Percentiles rank a stretch among this genome's conserved stretches.
These are phyloP conservation scores for Dione juno DNA, from an alignment of 2,888 invertebrate genomes.

Conservation along the genomic window DNA sequence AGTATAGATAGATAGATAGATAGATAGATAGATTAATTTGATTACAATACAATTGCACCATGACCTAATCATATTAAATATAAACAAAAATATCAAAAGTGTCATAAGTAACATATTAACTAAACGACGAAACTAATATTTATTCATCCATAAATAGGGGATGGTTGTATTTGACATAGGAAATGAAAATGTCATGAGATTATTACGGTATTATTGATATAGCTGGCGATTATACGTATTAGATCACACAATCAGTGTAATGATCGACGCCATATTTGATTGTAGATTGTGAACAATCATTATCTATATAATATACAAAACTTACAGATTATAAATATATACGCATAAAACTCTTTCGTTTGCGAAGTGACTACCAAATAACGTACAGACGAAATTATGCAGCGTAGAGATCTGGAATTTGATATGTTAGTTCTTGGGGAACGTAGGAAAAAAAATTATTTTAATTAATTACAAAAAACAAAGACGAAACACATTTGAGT, in stretches of 20 bases:
- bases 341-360: too few relatives aligned
- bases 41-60: not conserved
- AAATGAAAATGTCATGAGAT: slow-evolving; percentile 81
- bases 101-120: slow-evolving; percentile 48
- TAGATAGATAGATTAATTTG: not conserved
- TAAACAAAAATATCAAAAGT: not conserved
- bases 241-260: slow-evolving; percentile 47
- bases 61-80: not conserved
- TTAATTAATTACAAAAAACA: too few relatives aligned
- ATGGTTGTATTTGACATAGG: slow-evolving; percentile 73
- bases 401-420: too few relatives aligned
- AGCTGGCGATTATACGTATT: slow-evolving; percentile 56
- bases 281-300: slow-evolving; percentile 43
- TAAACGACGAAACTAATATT: slow-evolving; percentile 62
- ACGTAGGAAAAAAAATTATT: too few relatives aligned
- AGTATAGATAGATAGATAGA: too few relatives aligned
- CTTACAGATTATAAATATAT: too few relatives aligned
- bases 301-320: slow-evolving; percentile 33
- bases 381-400: too few relatives aligned
- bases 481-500: too few relatives aligned
- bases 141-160: slow-evolving; percentile 64
- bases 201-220: slow-evolving; percentile 80
- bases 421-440: too few relatives aligned
- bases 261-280: slow-evolving; percentile 51
- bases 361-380: too few relatives aligned